Percentiles rank a stretch among this genome's conserved stretches.
Conservation (phyloP, 2,797 vertebrate genomes). For the Cryptoprocta ferox region DNA sequence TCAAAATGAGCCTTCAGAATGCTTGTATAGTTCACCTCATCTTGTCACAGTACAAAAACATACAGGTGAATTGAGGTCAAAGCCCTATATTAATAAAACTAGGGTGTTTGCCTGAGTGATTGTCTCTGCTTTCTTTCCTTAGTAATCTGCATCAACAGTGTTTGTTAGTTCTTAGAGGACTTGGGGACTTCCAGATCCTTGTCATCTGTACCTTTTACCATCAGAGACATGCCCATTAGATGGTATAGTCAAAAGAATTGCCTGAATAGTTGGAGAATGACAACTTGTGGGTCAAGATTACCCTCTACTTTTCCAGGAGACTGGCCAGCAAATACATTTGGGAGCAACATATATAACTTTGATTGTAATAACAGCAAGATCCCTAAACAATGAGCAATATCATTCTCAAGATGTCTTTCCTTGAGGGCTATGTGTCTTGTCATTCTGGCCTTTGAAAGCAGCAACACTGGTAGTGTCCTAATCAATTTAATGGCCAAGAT, state of each 20-base stretch:
- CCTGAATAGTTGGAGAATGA: constrained; percentile 41
- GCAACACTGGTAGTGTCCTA: background rate
- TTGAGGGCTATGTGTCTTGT: constrained; percentile 6
- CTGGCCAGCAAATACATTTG: background rate
- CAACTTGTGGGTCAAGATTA: background rate
- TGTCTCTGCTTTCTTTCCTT: background rate
- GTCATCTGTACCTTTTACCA: constrained; percentile 46
- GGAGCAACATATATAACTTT: constrained; percentile 14
- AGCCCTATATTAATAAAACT: constrained; percentile 49
- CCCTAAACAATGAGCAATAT: constrained; percentile 19
- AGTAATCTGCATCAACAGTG: background rate
- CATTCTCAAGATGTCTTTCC: background rate
- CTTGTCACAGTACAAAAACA: constrained; percentile 29
- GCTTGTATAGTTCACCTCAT: background rate
- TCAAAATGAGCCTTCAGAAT: constrained; percentile 9
- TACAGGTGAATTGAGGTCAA: constrained; percentile 26
- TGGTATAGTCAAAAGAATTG: constrained; percentile 16
- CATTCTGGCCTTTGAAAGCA: constrained; percentile 43
- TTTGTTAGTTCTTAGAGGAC: constrained; percentile 44
- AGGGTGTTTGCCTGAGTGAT: background rate
- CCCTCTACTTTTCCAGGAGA: background rate
- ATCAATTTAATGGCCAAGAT: constrained; percentile 26
- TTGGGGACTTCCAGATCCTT: constrained; percentile 20
- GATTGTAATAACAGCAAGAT: constrained; percentile 23
- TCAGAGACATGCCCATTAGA: background rate